Evolutionary conservation across 2,113 vertebrate genomes (phyloP), one percentile per base, ranked within the genome.

Genomic region (Neoarius graeffei): DNA sequence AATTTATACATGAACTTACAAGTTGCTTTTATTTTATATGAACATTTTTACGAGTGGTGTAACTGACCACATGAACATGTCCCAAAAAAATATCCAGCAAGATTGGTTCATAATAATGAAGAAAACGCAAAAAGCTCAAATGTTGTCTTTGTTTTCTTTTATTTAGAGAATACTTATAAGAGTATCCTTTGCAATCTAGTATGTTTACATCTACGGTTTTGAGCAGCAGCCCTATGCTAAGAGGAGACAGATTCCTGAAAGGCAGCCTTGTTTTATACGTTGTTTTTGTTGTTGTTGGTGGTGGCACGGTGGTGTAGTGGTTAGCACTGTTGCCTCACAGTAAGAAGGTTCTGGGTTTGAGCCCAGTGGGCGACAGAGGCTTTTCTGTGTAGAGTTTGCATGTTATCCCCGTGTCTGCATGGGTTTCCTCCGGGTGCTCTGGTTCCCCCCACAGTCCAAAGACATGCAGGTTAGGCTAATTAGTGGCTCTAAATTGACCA

Each of bases 231-330:
- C 6, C 20, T 23, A 74, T 59, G 42, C 57, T 62, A 77, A 62
- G 35, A 48, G 23, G 19, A 76, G 9, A 60, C 4, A n/a, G 5
- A 59, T 60, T 85, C 54, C 84, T 76, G 14, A 79, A 79, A n/a
- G 25, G 59, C 85, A 86, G 23, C n/a, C 27, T 19, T 86, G 17
- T 81, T 86, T 56, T 42, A 69, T 69, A 30, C n/a, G 42, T 42
- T 42, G 42, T 42, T 42, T 4, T 42, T 42, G 42, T 42, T 35
- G 35, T 1, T 42, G 42, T 3, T 42, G 42, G 42, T 42, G 42
- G 42, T 42, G 42, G 42, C 42, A 42, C 3, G 42, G 42, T 42
- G 42, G 42, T 42, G 42, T 42, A 42, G 3, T 42, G 42, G 42
- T 42, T 42, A 42, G 42, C 42, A 42, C 42, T 42, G 42, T 42